Evolutionary conservation across 1,140 invertebrate species (phyloP), one percentile per base, ranked within the genome.

Genomic region (Eufriesea mexicana): DNA sequence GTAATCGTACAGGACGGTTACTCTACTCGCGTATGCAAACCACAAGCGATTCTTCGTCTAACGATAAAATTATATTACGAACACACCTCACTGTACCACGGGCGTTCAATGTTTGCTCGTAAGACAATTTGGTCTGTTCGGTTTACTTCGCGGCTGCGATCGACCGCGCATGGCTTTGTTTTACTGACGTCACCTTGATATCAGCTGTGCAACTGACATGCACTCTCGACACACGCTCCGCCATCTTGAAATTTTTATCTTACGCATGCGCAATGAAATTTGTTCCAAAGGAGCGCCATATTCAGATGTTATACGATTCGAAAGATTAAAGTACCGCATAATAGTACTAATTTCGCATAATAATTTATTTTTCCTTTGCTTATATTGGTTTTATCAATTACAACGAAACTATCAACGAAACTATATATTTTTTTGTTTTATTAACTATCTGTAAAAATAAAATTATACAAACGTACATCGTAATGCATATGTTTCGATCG

Each of bases 101-200:
- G 79, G 84, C 87, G 84, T 68, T 73, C 79, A 82, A 81, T 81
- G 79, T 74, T 84, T 79, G 77, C 51, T 80, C 61, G 71, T 59
- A 28, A 77, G 61, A 74, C 80, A 20, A 28, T 25, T 74, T 71
- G 49, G 61, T 54, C 59, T 18, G 51, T 64, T 77, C 84, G 47
- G 77, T 84, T 76, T 79, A 64, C 57, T 78, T 84, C 74, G 77
- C 83, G 79, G 70, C 71, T 86, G 83, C 87, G 87, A 85, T 87
- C 87, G 83, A 90, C 80, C 92, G 93, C 93, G 92, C 93, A 94
- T 94, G 92, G 92, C 92, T 94, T 93, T 93, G 93, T 94, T 93
- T 89, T 80, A 89, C 84, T 93, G 92, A 92, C 92, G 92, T 93
- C 91, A 92, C 80, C 10, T 71, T 10, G 42, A 28, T 80, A 91